Conservation (phyloP, 2,797 vertebrate genomes). For the Monodelphis domestica region DNA sequence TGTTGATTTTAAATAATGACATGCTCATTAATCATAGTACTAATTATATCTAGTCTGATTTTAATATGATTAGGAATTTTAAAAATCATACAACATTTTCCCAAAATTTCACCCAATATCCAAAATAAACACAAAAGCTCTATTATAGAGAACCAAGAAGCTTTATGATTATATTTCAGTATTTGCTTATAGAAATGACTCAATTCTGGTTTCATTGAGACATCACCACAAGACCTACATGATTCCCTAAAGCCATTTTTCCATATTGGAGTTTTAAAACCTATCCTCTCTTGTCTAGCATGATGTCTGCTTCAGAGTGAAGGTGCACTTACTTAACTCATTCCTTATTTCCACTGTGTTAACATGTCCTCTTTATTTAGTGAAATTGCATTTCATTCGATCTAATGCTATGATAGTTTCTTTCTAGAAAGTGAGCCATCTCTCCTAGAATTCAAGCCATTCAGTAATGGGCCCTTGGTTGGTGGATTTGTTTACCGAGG, state of each 20-base stretch:
- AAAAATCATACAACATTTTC: constrained; percentile 54
- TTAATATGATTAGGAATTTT: constrained; percentile 54
- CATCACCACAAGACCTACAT: background rate
- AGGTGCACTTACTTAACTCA: background rate
- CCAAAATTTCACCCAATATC: constrained; percentile 25
- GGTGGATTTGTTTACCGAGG: constrained; percentile 98
- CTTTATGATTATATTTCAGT: constrained; percentile 52
- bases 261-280: background rate
- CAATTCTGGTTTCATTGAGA: constrained; percentile 43
- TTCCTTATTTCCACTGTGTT: background rate
- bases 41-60: constrained; percentile 36
- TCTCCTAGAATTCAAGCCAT: constrained; percentile 94
- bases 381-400: constrained; percentile 71
- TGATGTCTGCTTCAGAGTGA: background rate
- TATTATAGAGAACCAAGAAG: background rate
- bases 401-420: constrained; percentile 83
- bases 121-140: constrained; percentile 36
- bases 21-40: background rate
- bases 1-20: constrained; percentile 23
- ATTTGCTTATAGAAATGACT: constrained; percentile 37
- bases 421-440: constrained; percentile 95
- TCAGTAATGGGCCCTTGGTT: constrained; percentile 91
- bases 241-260: constrained; percentile 22
- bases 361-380: constrained; percentile 9
- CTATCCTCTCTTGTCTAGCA: background rate